Base-by-base conservation (phyloP, 2,888 invertebrate species). In the Tetanocera ferruginea region DNA sequence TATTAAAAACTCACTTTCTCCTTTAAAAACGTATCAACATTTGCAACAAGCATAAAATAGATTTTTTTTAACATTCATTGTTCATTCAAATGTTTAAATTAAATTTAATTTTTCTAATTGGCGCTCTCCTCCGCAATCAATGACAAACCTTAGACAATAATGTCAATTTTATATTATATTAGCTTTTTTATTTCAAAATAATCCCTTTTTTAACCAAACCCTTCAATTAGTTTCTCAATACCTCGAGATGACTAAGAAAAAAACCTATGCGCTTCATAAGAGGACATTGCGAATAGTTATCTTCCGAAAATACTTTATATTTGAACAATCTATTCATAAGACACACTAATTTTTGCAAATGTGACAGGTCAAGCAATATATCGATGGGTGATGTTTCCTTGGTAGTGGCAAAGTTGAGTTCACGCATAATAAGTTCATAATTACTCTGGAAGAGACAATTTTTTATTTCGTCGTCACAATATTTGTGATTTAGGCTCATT, bases 231-330 rank as follows among this genome's bases (percentile, higher is more conserved):
- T 43, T 43, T 43, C 14, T 43, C 11, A 17, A 14, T 75, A 87
- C 89, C 84, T 88, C 89, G 8, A 87, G 81, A 76, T 87, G 86
- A 60, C 86, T 87, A 0, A 88, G 82, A 76, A 87, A 88, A 11
- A 89, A 82, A 5, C 87, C 87, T 51, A 89, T 85, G 57, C 89
- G 85, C 57, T 88, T 88, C 2, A 87, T 84, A 0, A 89, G 81
- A 14, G 89, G 88, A 76, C 89, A 88, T 3, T 82, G 82, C 5
- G 19, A n/a, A 34, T 82, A 83, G 25, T 82, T 84, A 0, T 76
- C 75, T 1, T 75, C 80, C 74, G 85, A 80, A 9, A 88, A 88
- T 19, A 87, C 87, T 28, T 83, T 84, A 78, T 87, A 87, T 25
- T 82, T 67, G 25, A 89, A 70, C 19, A 88, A 82, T 5, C 83